phyloP scores from a whole-genome alignment of 2,113 vertebrate species.

The Fregetta grallaria region DNA sequence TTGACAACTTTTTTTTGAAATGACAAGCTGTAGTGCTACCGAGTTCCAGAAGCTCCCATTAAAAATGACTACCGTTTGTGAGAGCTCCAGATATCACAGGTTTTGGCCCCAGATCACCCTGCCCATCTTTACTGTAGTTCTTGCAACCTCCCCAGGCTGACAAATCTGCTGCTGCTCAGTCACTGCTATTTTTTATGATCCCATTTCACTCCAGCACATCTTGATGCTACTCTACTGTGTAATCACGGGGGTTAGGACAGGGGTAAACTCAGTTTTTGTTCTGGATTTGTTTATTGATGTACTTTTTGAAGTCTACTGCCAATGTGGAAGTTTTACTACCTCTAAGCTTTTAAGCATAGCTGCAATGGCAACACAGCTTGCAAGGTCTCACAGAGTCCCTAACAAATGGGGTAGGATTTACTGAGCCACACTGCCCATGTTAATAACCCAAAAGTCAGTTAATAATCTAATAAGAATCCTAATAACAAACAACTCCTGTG shows the following conservation, averaged over 20 bases:
- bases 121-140: neutral
- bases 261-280: neutral
- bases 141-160: neutral
- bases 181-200: neutral
- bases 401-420: neutral
- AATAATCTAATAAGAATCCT: neutral
- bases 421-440: neutral
- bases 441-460: neutral
- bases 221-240: neutral
- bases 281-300: neutral
- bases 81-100: neutral
- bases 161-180: neutral
- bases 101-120: neutral
- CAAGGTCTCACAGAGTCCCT: neutral
- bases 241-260: neutral
- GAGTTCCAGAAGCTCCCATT: neutral
- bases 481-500: neutral
- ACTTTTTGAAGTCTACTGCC: neutral
- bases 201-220: neutral
- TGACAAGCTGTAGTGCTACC: neutral
- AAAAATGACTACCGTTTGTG: neutral
- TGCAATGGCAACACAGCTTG: neutral
- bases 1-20: neutral
- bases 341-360: neutral
- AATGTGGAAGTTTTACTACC: neutral